Conservation (phyloP, 1,140 invertebrate species). For the Hetaerina americana region DNA sequence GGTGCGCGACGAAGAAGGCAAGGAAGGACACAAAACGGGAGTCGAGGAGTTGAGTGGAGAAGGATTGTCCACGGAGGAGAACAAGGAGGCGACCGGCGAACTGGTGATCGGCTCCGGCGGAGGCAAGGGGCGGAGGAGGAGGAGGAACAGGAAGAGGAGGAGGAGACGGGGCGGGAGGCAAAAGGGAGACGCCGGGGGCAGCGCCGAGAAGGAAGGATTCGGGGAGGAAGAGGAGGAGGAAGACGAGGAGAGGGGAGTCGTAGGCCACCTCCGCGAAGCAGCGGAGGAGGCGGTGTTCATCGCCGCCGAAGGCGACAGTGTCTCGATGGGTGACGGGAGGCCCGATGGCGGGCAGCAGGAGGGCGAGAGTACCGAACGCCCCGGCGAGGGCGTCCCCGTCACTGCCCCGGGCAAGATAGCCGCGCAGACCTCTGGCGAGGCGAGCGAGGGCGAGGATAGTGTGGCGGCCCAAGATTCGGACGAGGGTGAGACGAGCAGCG, state of each 20-base stretch:
- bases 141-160: neutral
- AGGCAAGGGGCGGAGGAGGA: neutral
- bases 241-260: neutral
- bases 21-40: neutral
- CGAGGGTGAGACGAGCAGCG: conserved; percentile 2
- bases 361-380: too few relatives aligned
- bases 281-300: neutral
- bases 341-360: too few relatives aligned
- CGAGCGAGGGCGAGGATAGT: neutral
- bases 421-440: neutral
- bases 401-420: neutral
- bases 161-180: neutral
- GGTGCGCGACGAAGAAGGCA: conserved; percentile 25
- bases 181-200: neutral
- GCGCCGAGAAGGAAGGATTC: too few relatives aligned
- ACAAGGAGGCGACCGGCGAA: neutral
- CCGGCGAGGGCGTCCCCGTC: too few relatives aligned
- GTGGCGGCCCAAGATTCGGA: neutral
- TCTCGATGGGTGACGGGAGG: neutral
- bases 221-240: neutral
- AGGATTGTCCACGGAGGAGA: conserved; percentile 10
- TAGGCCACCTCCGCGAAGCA: too few relatives aligned
- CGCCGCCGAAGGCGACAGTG: neutral
- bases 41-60: neutral
- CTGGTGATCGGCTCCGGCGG: too few relatives aligned